Conservation (phyloP, 2,888 invertebrate species). For the Cataglyphis livida region DNA sequence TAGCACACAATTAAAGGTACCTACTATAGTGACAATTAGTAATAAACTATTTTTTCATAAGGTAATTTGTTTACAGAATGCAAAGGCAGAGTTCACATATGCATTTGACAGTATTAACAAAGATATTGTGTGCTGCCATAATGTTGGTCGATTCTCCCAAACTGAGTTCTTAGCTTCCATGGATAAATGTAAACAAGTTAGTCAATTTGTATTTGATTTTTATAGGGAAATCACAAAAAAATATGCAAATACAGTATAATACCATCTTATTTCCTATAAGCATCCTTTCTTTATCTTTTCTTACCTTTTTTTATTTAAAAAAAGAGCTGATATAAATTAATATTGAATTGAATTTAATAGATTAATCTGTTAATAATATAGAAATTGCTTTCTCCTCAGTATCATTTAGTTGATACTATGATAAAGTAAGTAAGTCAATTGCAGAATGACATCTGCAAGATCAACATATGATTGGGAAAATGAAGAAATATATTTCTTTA, state of each 20-base stretch:
- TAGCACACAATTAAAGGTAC: slow-evolving; percentile 85
- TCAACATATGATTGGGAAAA: background rate
- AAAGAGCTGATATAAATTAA: background rate
- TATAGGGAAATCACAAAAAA: slow-evolving; percentile 89
- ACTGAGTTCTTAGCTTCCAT: slow-evolving; percentile 90
- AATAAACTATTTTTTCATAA: background rate
- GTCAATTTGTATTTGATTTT: slow-evolving; percentile 90
- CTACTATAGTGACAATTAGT: slow-evolving; percentile 55
- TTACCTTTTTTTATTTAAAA: background rate
- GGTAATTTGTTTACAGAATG: slow-evolving; percentile 83
- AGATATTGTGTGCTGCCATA: slow-evolving; percentile 89
- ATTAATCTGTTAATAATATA: background rate
- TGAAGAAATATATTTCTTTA: background rate
- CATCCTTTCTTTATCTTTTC: background rate
- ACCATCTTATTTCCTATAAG: background rate
- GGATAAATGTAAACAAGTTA: slow-evolving; percentile 89
- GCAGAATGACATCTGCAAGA: background rate
- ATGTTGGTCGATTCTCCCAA: slow-evolving; percentile 90
- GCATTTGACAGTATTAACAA: slow-evolving; percentile 90
- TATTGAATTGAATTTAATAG: too few species aligned
- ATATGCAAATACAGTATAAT: slow-evolving; percentile 85
- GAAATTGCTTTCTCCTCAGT: background rate
- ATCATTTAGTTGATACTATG: background rate
- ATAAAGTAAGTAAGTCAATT: background rate
- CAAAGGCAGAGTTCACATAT: slow-evolving; percentile 90